Base-by-base conservation (phyloP, 2,113 vertebrate species). In the Muntiacus muntjak region DNA sequence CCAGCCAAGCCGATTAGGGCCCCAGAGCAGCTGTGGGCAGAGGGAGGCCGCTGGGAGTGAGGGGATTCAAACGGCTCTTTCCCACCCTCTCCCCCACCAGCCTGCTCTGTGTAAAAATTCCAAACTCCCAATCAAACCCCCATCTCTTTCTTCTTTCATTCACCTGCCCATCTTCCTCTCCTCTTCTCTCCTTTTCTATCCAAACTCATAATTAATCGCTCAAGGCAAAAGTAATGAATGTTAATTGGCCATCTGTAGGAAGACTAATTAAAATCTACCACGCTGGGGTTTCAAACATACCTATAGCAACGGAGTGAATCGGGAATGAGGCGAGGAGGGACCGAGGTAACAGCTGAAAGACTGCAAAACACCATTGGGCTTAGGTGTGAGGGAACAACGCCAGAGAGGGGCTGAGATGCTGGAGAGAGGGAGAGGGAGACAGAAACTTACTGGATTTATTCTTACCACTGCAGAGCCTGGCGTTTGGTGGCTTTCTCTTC, bases 211-310 rank as follows among this genome's bases (percentile, higher is more conserved):
- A 99, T 99, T 99, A 99, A 99, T 99, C 98, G 99, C 99, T 99
- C 99, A 99, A 99, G 99, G 99, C 99, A 99, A 99, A 99, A 99
- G 99, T 99, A 99, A 99, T 99, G 99, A 99, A 99, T 99, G 99
- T 99, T 99, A 99, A 99, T 99, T 99, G 99, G 99, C 99, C 99
- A 99, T 99, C 99, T 99, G 99, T 99, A 99, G 99, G 99, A 99
- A 99, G 99, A 99, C 99, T 99, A 99, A 99, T 99, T 99, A 99
- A 99, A 99, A 99, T 99, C 99, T 99, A 99, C 99, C 99, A 99
- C 99, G 99, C 99, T 99, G 99, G 99, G 99, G 99, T 99, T 99
- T 99, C 98, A 99, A 99, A 99, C 99, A 99, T 99, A 99, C 99
- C 99, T 99, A 99, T 99, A 99, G 99, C 99, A 99, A 99, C 98